Conservation (phyloP, 2,888 invertebrate species). For the Drosophila incognita region DNA sequence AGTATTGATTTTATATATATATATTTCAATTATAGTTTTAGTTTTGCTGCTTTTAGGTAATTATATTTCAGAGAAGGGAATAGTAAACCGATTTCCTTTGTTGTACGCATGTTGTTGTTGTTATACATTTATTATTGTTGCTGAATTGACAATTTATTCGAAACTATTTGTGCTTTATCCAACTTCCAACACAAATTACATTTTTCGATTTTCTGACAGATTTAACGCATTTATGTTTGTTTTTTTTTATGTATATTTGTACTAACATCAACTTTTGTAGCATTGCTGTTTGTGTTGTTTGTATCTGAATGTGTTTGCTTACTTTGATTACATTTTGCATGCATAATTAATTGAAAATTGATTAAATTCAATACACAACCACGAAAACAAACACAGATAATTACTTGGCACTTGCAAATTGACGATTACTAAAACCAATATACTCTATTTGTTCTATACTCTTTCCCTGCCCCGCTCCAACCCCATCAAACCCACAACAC, state of each 20-base stretch:
- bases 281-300: constrained; percentile 20
- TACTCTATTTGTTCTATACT: constrained; percentile 25
- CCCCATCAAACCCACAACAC: constrained; percentile 1
- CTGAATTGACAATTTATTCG: constrained; percentile 2
- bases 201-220: constrained; percentile 8
- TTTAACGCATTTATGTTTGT: constrained; percentile 20
- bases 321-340: constrained; percentile 53
- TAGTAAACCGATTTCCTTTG: not conserved
- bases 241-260: constrained; percentile 10
- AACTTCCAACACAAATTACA: not conserved
- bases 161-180: not conserved
- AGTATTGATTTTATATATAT: not conserved
- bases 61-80: not conserved
- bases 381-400: constrained; percentile 24
- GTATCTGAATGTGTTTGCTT: constrained; percentile 24
- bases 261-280: constrained; percentile 11
- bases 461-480: constrained; percentile 1
- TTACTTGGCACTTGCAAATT: constrained; percentile 15
- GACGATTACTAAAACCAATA: constrained; percentile 49
- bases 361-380: constrained; percentile 22
- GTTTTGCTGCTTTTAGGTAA: not conserved
- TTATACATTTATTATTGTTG: constrained; percentile 12
- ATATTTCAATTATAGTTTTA: not conserved
- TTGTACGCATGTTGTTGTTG: constrained; percentile 17
- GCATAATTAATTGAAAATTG: constrained; percentile 54